Conservation (phyloP, 2,113 vertebrate species). For the Machaerirhynchus nigripectus region DNA sequence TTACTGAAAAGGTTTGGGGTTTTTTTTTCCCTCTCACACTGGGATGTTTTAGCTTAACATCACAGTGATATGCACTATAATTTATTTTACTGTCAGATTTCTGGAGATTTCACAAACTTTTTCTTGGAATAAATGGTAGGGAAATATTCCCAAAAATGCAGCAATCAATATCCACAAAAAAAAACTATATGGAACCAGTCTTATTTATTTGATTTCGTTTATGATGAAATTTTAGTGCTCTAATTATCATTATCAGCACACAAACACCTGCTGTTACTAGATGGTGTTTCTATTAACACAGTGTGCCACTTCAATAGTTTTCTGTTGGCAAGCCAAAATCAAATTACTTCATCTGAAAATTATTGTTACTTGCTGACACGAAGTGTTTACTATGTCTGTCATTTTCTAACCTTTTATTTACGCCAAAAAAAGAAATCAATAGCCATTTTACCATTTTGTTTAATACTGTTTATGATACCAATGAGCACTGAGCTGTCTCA, state of each 20-base stretch:
- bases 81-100: background rate
- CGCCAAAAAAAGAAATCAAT: background rate
- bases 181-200: background rate
- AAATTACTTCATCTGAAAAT: slow-evolving; percentile 42
- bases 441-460: background rate
- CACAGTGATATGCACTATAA: background rate
- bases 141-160: background rate
- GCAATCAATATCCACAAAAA: background rate
- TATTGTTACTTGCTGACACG: background rate
- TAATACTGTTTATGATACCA: background rate
- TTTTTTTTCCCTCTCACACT: too few relatives aligned
- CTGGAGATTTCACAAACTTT: background rate
- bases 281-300: slow-evolving; percentile 9
- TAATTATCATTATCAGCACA: slow-evolving; percentile 56
- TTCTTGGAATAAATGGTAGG: background rate
- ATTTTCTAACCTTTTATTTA: slow-evolving; percentile 24
- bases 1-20: accelerated
- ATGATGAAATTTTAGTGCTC: background rate
- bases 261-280: slow-evolving; percentile 46
- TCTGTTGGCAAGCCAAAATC: slow-evolving; percentile 22
- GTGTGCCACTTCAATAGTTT: slow-evolving; percentile 33
- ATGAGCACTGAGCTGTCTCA: background rate
- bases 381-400: background rate
- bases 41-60: background rate
- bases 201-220: slow-evolving; percentile 20